These are phyloP conservation scores for Cavia porcellus DNA, from an alignment of 2,113 vertebrate species.

Conservation along the genomic window DNA sequence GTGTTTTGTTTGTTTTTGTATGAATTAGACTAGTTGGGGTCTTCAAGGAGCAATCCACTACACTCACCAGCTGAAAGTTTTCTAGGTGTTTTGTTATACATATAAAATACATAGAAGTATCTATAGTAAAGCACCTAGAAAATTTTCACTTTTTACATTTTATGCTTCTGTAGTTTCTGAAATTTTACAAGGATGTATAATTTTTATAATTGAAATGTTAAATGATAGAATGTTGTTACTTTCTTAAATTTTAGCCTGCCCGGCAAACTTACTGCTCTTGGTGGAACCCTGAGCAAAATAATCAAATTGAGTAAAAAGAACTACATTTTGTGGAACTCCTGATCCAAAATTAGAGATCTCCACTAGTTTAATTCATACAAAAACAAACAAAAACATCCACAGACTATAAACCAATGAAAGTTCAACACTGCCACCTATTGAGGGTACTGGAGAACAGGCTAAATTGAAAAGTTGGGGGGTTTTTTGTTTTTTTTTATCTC, in stretches of 20 bases:
- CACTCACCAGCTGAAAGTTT: neutral
- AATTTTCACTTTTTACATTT: slow-evolving; percentile 21
- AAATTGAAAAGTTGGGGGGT: neutral
- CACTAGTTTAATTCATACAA: neutral
- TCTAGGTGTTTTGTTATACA: too few relatives aligned
- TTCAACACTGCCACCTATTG: slow-evolving; percentile 81
- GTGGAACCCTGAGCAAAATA: neutral
- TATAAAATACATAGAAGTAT: neutral
- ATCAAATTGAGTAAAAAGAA: neutral
- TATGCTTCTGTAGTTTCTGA: neutral
- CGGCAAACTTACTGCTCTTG: neutral
- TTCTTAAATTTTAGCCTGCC: neutral
- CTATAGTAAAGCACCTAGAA: neutral
- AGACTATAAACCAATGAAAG: neutral
- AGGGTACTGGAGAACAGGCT: neutral
- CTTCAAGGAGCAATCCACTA: neutral
- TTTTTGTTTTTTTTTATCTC: neutral
- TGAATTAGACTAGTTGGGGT: neutral
- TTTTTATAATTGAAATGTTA: neutral
- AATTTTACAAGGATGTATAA: slow-evolving; percentile 26
- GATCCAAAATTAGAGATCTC: neutral
- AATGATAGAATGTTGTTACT: neutral
- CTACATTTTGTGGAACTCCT: neutral
- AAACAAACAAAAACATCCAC: neutral
- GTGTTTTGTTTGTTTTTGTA: neutral